These are phyloP conservation scores for Platycercus adscitus DNA, from an alignment of 2,113 vertebrate genomes.

Conservation along the genomic window DNA sequence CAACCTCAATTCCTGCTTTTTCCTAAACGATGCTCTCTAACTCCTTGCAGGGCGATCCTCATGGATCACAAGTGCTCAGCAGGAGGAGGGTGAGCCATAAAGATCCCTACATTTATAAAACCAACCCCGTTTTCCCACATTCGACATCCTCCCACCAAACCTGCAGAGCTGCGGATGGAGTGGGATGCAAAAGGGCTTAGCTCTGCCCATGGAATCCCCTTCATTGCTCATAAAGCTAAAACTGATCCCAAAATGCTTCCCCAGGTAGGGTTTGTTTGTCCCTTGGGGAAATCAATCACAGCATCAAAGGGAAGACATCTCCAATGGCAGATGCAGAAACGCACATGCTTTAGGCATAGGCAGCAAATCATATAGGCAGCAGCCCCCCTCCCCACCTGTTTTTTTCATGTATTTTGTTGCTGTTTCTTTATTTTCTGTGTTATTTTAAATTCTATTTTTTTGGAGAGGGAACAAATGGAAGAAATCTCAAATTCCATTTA, in stretches of 20 bases:
- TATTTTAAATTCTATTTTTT: background rate
- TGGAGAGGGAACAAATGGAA: background rate
- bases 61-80: accelerated
- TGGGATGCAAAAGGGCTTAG: background rate
- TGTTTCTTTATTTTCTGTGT: background rate
- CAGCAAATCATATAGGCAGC: background rate
- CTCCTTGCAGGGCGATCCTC: background rate
- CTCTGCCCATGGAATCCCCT: constrained; percentile 12
- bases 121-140: background rate
- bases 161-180: accelerated
- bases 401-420: background rate
- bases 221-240: constrained; percentile 25
- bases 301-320: constrained; percentile 73
- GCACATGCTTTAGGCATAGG: background rate
- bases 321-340: constrained; percentile 40
- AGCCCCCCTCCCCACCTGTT: background rate
- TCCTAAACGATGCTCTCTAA: background rate
- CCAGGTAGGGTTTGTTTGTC: constrained; percentile 47
- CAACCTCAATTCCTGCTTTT: background rate
- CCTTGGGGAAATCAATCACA: constrained; percentile 59
- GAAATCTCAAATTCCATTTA: constrained; percentile 47
- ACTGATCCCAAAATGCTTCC: constrained; percentile 71
- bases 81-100: accelerated
- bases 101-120: background rate
- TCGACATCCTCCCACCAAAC: background rate